Conservation (phyloP, 2,113 vertebrate genomes). For the Mesembrinibis cayennensis region DNA sequence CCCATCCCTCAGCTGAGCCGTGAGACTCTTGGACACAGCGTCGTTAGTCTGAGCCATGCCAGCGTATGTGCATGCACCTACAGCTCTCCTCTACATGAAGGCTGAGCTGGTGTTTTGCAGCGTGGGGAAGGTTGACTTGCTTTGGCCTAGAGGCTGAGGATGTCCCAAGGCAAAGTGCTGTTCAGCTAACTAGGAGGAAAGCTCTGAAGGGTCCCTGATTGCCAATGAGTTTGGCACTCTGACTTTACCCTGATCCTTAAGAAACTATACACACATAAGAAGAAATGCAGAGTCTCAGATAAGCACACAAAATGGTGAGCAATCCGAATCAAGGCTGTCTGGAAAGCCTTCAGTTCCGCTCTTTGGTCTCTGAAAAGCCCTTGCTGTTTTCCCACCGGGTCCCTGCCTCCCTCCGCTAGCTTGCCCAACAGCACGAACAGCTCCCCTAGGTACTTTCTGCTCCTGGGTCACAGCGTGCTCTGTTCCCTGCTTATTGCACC, state of each 20-base stretch:
- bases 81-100: rapidly evolving
- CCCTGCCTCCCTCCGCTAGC: not conserved
- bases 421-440: not conserved
- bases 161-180: not conserved
- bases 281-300: not conserved
- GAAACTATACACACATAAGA: not conserved
- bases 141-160: not conserved
- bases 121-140: rapidly evolving
- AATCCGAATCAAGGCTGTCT: not conserved
- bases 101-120: not conserved
- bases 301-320: not conserved
- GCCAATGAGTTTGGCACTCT: not conserved
- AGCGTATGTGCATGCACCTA: rapidly evolving
- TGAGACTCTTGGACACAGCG: not conserved
- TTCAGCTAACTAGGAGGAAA: not conserved
- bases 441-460: not conserved
- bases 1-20: rapidly evolving
- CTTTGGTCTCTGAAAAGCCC: not conserved
- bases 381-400: rapidly evolving
- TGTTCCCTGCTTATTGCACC: rapidly evolving
- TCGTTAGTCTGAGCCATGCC: rapidly evolving
- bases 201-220: not conserved
- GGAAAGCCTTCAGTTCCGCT: not conserved
- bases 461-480: not conserved
- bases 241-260: not conserved